A percentile compares a stretch with the other conserved stretches of the same genome.
Evolutionary conservation across 2,888 invertebrate genomes (phyloP).

Genomic region (Harpalus rufipes): DNA sequence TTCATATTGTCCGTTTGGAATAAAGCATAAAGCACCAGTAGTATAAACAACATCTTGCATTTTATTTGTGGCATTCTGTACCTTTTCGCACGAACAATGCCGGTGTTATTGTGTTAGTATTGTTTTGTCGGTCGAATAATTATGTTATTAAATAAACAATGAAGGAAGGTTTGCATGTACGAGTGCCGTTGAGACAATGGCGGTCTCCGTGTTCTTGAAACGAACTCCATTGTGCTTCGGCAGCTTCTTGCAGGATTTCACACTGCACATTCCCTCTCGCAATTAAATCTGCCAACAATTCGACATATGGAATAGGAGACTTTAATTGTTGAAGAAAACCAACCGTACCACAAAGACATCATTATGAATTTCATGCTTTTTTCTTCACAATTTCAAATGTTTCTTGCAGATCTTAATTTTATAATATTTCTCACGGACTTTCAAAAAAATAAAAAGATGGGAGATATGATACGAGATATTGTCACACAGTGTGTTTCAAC

Average conservation of each 20-base stretch:
- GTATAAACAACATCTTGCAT: slow-evolving; percentile 29
- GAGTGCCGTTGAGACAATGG: slow-evolving; percentile 46
- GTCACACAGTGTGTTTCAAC: slow-evolving; percentile 36
- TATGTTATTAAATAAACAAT: slow-evolving; percentile 64
- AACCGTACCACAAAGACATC: slow-evolving; percentile 41
- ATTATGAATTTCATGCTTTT: slow-evolving; percentile 60
- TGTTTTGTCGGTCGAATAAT: slow-evolving; percentile 56
- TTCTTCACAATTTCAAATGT: slow-evolving; percentile 30
- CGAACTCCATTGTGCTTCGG: slow-evolving; percentile 47
- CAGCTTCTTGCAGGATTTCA: slow-evolving; percentile 56
- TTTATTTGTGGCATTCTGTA: slow-evolving; percentile 58
- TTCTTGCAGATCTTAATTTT: slow-evolving; percentile 44
- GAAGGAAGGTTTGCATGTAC: slow-evolving; percentile 63
- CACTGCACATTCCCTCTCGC: slow-evolving; percentile 54
- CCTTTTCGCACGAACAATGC: slow-evolving; percentile 53
- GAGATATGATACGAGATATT: slow-evolving; percentile 49
- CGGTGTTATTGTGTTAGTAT: slow-evolving; percentile 62
- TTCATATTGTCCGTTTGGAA: slow-evolving; percentile 35
- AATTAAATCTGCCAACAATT: slow-evolving; percentile 60
- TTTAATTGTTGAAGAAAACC: slow-evolving; percentile 56
- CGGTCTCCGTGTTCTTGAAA: slow-evolving; percentile 58
- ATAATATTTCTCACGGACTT: slow-evolving; percentile 52
- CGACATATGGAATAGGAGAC: slow-evolving; percentile 60
- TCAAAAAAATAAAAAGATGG: slow-evolving; percentile 50
- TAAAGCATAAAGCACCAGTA: slow-evolving; percentile 37